These are phyloP conservation scores for Harmothoe impar DNA, from an alignment of 2,888 invertebrate genomes.

Conservation along the genomic window DNA sequence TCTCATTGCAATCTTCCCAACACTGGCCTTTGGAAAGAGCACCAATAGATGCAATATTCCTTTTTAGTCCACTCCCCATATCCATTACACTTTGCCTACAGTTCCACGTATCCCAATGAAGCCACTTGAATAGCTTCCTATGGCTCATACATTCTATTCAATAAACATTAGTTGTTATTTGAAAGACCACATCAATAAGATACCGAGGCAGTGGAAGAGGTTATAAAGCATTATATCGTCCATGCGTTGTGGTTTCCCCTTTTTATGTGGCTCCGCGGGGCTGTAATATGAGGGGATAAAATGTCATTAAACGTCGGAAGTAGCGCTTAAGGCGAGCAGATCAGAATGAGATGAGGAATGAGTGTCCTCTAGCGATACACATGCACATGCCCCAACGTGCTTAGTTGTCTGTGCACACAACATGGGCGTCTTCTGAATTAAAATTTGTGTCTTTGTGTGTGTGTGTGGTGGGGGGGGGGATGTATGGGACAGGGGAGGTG, in stretches of 20 bases:
- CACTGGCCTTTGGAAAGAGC: neutral
- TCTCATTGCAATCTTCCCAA: neutral
- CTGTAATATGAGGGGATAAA: neutral
- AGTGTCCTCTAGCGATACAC: too few species aligned
- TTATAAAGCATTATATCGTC: neutral
- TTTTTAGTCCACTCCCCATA: neutral
- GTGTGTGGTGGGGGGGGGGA: too few species aligned
- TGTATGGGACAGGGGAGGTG: too few species aligned
- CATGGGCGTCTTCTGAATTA: too few species aligned
- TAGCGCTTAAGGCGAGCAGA: neutral
- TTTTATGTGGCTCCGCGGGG: neutral
- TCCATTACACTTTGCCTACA: neutral
- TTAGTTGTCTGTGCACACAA: too few species aligned
- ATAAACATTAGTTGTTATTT: constrained; percentile 10
- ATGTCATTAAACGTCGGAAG: neutral
- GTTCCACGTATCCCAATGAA: neutral
- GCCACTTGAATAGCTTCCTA: constrained; percentile 9
- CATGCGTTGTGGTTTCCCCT: neutral
- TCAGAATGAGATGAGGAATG: neutral
- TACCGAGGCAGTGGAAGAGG: neutral
- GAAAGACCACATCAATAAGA: neutral
- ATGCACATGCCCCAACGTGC: too few species aligned
- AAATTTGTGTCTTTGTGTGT: too few species aligned
- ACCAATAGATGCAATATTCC: neutral
- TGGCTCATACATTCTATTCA: neutral